Evolutionary conservation across 30 jellyfish, hydroid and myxozoan genomes (phyloP), one percentile per base, ranked within the genome.

Genomic region (Hydractinia echinata): DNA sequence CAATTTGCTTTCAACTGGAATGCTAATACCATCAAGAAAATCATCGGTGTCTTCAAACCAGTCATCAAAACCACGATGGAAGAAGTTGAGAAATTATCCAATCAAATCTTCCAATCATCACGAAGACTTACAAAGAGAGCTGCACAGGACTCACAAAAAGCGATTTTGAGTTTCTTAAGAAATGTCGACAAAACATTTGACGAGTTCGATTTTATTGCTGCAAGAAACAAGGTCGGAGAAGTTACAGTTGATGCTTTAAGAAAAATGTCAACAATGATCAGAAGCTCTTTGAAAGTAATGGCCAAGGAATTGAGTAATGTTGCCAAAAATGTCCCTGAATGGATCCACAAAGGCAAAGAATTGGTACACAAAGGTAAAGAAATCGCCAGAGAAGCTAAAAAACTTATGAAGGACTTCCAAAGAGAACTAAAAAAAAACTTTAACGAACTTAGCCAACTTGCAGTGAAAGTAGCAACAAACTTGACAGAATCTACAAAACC

Each of bases 401-500:
- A 60, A 60, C 49, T 20, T 20, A 6, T 80, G 69, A 51, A 60
- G 16, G 5, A 49, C 21, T 18, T 76, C 39, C 52, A 76, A 1
- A n/a, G 51, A 49, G 84, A 76, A 16, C 79, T 76, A 9, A 79
- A 51, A 51, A 80, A 80, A 51, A 83, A 74, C 66, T 67, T 76
- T 0, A n/a, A 51, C 48, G 79, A 79, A 55, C 55, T 76, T 18
- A 56, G 85, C 83, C 73, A 60, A 55, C 84, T 76, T 48, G 82
- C 83, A 13, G 73, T 67, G 81, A 80, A 48, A 15, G 91, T 89
- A 13, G 83, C 86, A 13, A 80, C 73, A 62, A 89, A 88, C 82
- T 52, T 94, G 55, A 94, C 95, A 39, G 89, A 84, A 74, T 84
- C 95, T 52, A 88, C 91, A 6, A 68, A 68, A 54, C 99, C 99